Percentiles rank a stretch among this genome's conserved stretches.
phyloP scores from a whole-genome alignment of 37 sponge, comb jelly and placozoan species.

The Aplysina aerophoba region DNA sequence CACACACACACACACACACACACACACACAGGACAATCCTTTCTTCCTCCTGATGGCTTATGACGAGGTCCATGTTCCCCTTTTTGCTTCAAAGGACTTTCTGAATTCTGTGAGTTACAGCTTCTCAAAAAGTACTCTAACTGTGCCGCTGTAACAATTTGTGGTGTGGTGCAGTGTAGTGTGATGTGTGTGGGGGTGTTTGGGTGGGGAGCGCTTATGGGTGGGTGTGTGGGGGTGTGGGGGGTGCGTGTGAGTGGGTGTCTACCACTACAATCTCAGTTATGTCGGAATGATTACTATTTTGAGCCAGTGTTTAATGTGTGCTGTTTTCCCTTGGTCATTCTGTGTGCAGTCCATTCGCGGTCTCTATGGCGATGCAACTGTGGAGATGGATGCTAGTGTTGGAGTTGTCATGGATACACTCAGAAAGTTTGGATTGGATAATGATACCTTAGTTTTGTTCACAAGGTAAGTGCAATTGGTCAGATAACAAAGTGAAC shows the following conservation, averaged over 20 bases:
- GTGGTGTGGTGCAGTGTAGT: conserved; percentile 26
- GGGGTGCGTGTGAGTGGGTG: conserved; percentile 46
- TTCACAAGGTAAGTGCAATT: conserved; percentile 41
- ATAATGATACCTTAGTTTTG: conserved; percentile 36
- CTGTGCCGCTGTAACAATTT: neutral
- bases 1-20: too few relatives aligned
- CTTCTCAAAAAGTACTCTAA: neutral
- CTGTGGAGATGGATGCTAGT: conserved; percentile 39
- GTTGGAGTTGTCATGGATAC: conserved; percentile 41
- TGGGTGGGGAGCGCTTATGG: too few relatives aligned
- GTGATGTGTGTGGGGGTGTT: too few relatives aligned
- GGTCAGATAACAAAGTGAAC: too few relatives aligned
- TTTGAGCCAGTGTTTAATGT: too few relatives aligned
- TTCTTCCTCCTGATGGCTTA: conserved; percentile 54
- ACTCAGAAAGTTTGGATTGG: conserved; percentile 22
- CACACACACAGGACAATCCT: conserved; percentile 36
- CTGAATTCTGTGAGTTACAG: conserved; percentile 3
- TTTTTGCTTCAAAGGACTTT: conserved; percentile 45
- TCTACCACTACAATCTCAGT: too few relatives aligned
- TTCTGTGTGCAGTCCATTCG: neutral
- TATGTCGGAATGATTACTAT: too few relatives aligned
- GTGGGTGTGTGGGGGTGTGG: conserved; percentile 43
- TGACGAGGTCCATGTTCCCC: conserved; percentile 54
- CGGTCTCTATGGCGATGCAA: conserved; percentile 46
- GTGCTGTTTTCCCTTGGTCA: neutral